Conservation (phyloP, 2,888 invertebrate species). For the Aphodius granarius region DNA sequence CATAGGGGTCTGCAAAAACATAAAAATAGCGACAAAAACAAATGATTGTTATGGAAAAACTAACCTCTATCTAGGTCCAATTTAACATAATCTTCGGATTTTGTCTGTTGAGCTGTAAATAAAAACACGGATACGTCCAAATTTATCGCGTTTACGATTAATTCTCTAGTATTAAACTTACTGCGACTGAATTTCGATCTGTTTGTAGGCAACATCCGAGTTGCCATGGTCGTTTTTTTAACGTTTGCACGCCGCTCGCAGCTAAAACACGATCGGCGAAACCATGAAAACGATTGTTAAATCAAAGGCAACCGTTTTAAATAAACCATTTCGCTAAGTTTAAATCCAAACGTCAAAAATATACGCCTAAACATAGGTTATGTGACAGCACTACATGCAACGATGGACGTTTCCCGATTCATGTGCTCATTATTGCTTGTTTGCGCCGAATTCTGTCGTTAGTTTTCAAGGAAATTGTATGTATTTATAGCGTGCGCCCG, state of each 20-base stretch:
- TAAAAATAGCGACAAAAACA: background rate
- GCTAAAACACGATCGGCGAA: background rate
- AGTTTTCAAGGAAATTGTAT: background rate
- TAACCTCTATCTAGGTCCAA: conserved; percentile 59
- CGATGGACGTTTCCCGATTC: conserved; percentile 14
- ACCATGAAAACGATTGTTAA: background rate
- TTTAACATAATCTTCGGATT: conserved; percentile 63
- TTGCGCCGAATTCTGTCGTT: background rate
- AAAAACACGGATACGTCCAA: conserved; percentile 21
- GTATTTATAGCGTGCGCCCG: background rate
- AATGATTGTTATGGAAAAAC: conserved; percentile 21
- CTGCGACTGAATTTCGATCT: conserved; percentile 56
- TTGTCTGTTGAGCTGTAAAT: conserved; percentile 56
- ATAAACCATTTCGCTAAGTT: conserved; percentile 28
- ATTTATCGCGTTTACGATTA: background rate
- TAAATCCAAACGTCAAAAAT: conserved; percentile 37
- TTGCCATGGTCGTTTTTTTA: conserved; percentile 56
- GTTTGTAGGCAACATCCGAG: conserved; percentile 58
- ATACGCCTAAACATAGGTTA: conserved; percentile 37
- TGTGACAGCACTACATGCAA: conserved; percentile 24
- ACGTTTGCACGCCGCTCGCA: conserved; percentile 3
- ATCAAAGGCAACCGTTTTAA: conserved; percentile 19
- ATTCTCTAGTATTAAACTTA: conserved; percentile 34
- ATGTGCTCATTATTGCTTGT: background rate
- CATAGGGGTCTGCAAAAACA: conserved; percentile 54